Base-by-base conservation (phyloP, 2,888 invertebrate genomes). In the Timandra comae region DNA sequence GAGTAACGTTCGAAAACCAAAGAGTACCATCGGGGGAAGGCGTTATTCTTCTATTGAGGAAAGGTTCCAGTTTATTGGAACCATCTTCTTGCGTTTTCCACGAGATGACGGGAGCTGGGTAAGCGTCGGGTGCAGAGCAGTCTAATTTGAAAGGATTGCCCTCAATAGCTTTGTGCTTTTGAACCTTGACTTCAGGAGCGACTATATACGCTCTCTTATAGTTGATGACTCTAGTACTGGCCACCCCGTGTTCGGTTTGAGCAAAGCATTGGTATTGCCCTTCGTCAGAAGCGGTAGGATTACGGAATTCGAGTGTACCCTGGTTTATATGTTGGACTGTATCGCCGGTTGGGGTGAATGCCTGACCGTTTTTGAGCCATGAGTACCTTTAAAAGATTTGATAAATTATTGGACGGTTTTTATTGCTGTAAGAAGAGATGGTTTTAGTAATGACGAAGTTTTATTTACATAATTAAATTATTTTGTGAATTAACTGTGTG, bases 251-350 rank as follows among this genome's bases (percentile, higher is more conserved):
- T 0, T 58, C 38, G 1, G 71, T 61, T 22, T 65, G 48, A 0
- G 65, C 79, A 26, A 63, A 53, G 52, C 81, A 82, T 35, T 63
- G 64, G 57, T 80, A 82, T 2, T 43, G 20, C 0, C 77, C 81
- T 33, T 72, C 75, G 32, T 75, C 72, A 1, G 56, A 38, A 0
- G 56, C 44, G 13, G 56, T 51, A 0, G 78, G 72, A 5, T 64
- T 61, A 12, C 58, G 54, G 53, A 78, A 71, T 30, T 69, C 51
- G 1, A 79, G 55, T 2, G 64, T 61, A 0, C 75, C 73, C 29
- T 73, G 70, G 2, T 55, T 57, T 1, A 60, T 54, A 0, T 61
- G 60, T 25, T 69, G 61, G 12, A 38, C 49, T 7, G 64, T 44
- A 13, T 59, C 49, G 0, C 46, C 38, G 6, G 49, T 41, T 6